phyloP scores from a whole-genome alignment of 2,797 vertebrate species.

The Trichosurus vulpecula region DNA sequence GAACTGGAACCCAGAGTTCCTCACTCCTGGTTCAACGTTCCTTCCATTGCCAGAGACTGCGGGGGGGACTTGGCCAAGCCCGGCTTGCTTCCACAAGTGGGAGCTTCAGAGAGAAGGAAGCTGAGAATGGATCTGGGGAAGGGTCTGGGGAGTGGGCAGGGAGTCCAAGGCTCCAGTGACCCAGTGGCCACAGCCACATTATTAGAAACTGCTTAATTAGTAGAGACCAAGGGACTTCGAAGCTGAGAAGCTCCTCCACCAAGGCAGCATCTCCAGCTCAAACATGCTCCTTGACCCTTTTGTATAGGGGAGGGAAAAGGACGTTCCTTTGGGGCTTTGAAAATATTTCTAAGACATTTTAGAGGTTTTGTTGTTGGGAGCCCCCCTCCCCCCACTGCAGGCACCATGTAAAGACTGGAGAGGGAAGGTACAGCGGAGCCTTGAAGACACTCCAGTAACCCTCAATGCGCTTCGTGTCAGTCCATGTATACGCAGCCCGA shows the following conservation, averaged over 20 bases:
- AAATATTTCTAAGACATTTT: slow-evolving; percentile 49
- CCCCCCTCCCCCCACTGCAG: neutral
- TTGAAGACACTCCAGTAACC: too few species aligned
- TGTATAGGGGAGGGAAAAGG: neutral
- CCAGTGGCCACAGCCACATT: too few species aligned
- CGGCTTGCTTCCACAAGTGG: accelerated
- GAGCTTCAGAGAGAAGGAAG: neutral
- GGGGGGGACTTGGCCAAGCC: too few species aligned
- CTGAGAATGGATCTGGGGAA: too few species aligned
- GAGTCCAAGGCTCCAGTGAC: too few species aligned
- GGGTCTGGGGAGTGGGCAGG: too few species aligned
- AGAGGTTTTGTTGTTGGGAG: neutral
- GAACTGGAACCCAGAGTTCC: too few species aligned
- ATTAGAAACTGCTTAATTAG: neutral
- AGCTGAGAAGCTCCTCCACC: neutral
- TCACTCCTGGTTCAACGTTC: neutral
- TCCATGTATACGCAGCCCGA: too few species aligned
- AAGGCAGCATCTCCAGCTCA: accelerated
- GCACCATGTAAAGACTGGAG: too few species aligned
- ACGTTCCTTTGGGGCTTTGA: slow-evolving; percentile 50
- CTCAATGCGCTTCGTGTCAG: too few species aligned
- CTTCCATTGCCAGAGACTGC: neutral
- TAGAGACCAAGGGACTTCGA: accelerated
- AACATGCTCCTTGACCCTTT: neutral
- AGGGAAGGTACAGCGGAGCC: too few species aligned